These are phyloP conservation scores for Apodemus sylvaticus DNA, from an alignment of 2,113 vertebrate genomes.

Conservation along the genomic window DNA sequence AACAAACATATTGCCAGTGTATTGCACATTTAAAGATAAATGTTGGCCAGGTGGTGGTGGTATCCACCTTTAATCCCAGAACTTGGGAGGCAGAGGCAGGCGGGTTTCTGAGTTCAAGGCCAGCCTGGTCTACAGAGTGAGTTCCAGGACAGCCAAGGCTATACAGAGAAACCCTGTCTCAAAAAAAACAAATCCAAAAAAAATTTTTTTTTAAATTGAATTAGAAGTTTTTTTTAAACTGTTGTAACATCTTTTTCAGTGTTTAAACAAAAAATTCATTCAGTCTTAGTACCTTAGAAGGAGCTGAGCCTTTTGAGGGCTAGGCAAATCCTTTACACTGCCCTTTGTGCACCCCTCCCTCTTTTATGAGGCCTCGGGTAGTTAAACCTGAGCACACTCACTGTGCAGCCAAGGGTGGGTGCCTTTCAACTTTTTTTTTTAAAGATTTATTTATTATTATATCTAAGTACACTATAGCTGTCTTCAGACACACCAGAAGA, in stretches of 20 bases:
- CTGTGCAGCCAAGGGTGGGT: background rate
- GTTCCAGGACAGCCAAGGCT: too few species aligned
- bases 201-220: slow-evolving; percentile 11
- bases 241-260: background rate
- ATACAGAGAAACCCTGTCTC: too few species aligned
- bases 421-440: background rate
- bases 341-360: background rate
- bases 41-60: too few species aligned
- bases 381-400: background rate
- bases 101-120: too few species aligned
- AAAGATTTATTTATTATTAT: too few species aligned
- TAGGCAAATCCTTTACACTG: background rate
- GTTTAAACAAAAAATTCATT: slow-evolving; percentile 9
- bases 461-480: too few species aligned
- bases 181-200: too few species aligned
- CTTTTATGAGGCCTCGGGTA: background rate
- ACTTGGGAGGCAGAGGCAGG: too few species aligned
- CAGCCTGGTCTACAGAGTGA: too few species aligned
- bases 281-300: background rate
- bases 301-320: background rate
- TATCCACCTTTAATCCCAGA: too few species aligned
- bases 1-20: background rate
- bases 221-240: slow-evolving; percentile 41
- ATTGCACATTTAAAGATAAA: slow-evolving; percentile 49
- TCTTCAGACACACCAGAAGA: too few species aligned